Evolutionary conservation across 2,888 invertebrate genomes (phyloP).

Genomic region (Pegoplata infirma): DNA sequence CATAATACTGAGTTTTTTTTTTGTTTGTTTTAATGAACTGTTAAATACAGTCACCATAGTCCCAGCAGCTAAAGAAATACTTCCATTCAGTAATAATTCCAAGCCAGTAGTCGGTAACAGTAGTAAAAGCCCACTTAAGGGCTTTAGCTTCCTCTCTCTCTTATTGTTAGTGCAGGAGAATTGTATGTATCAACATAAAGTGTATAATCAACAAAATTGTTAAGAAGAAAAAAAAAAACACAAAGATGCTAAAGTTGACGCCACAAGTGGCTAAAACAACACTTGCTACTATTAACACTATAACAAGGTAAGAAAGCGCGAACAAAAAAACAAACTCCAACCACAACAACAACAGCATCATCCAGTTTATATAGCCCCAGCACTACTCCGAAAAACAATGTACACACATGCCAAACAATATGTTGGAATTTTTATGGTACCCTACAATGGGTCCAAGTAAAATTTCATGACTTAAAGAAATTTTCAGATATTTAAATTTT

Average conservation of each 20-base stretch:
- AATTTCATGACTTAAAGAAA: too few species aligned
- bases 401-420: not conserved
- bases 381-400: constrained; percentile 20
- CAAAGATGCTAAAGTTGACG: constrained; percentile 74
- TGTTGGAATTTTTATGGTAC: not conserved
- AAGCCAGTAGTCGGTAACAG: constrained; percentile 47
- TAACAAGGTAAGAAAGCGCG: constrained; percentile 50
- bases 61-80: not conserved
- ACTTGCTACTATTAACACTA: constrained; percentile 69
- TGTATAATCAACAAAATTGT: constrained; percentile 66
- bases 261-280: constrained; percentile 76
- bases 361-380: constrained; percentile 67
- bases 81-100: constrained; percentile 10
- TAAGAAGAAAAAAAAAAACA: constrained; percentile 3
- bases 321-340: constrained; percentile 19
- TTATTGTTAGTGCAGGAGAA: constrained; percentile 9
- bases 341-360: constrained; percentile 50
- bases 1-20: constrained; percentile 41
- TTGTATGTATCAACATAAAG: constrained; percentile 49
- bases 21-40: constrained; percentile 66
- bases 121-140: constrained; percentile 42
- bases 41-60: constrained; percentile 57
- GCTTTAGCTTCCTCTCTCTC: constrained; percentile 54
- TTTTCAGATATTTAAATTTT: too few species aligned
- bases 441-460: too few species aligned